Evolutionary conservation across 2,888 invertebrate genomes (phyloP).

Genomic region (Globia sparganii): DNA sequence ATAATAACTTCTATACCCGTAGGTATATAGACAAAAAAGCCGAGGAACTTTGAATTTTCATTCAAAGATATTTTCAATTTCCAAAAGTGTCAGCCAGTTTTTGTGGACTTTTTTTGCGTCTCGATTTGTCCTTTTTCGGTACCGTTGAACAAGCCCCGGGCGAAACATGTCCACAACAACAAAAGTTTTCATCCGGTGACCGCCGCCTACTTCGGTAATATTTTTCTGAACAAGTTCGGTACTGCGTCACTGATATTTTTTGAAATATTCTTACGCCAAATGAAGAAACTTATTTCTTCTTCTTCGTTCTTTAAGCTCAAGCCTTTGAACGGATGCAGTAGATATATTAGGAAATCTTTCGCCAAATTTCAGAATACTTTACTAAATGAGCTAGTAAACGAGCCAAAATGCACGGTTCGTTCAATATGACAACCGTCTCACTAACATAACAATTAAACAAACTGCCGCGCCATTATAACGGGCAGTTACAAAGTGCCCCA

Average conservation of each 20-base stretch:
- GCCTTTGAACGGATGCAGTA: background rate
- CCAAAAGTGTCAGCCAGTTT: constrained; percentile 14
- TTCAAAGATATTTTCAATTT: constrained; percentile 36
- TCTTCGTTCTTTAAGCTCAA: background rate
- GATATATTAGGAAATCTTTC: background rate
- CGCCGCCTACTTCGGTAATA: constrained; percentile 11
- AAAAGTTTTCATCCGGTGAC: constrained; percentile 45
- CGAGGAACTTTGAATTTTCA: constrained; percentile 7
- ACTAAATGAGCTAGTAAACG: background rate
- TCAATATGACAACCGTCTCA: constrained; percentile 13
- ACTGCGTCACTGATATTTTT: constrained; percentile 9
- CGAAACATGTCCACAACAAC: constrained; percentile 41
- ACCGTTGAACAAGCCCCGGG: constrained; percentile 27
- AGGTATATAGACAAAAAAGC: background rate
- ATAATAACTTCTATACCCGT: background rate
- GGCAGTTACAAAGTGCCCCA: constrained; percentile 61
- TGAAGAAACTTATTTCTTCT: background rate
- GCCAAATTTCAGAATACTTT: background rate
- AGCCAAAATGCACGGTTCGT: background rate
- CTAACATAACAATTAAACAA: constrained; percentile 55
- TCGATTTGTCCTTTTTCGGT: constrained; percentile 22
- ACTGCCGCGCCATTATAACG: constrained; percentile 41
- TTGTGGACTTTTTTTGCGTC: background rate
- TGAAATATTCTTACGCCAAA: constrained; percentile 23
- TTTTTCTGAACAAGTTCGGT: constrained; percentile 15